phyloP scores from a whole-genome alignment of 2,888 invertebrate genomes.

The Habrosyne pyritoides region DNA sequence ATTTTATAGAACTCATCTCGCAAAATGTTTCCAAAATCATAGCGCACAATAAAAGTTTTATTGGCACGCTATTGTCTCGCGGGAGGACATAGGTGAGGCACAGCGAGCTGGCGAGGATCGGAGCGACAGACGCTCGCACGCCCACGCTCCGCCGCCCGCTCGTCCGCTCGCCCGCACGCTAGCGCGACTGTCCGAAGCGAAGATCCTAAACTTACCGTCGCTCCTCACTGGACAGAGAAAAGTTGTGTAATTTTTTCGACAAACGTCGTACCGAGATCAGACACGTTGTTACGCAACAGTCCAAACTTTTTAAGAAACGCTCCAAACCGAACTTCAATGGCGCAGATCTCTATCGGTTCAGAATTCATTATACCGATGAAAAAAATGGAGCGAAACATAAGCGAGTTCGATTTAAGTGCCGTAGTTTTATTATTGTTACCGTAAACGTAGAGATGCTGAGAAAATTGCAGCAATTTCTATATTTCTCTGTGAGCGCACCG shows the following conservation, averaged over 20 bases:
- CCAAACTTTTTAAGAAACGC: conserved; percentile 34
- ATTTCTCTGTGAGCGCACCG: conserved; percentile 34
- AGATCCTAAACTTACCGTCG: conserved; percentile 38
- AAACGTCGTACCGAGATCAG: conserved; percentile 51
- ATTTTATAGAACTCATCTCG: conserved; percentile 76
- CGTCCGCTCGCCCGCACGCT: conserved; percentile 10
- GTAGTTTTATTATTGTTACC: conserved; percentile 47
- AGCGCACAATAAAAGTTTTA: conserved; percentile 77
- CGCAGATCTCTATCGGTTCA: conserved; percentile 26
- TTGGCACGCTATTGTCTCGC: conserved; percentile 70
- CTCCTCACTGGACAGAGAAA: conserved; percentile 53
- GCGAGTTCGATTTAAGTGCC: conserved; percentile 43
- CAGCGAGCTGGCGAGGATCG: conserved; percentile 27
- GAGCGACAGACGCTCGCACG: conserved; percentile 39
- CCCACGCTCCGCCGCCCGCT: not conserved
- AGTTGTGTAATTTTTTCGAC: conserved; percentile 67
- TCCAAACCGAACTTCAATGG: conserved; percentile 18
- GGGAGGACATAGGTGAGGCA: conserved; percentile 31
- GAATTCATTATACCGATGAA: conserved; percentile 34
- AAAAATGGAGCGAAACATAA: conserved; percentile 33
- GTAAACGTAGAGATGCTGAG: conserved; percentile 40
- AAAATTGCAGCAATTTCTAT: conserved; percentile 54
- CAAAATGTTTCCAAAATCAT: conserved; percentile 77
- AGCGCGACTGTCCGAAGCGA: conserved; percentile 15
- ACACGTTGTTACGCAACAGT: conserved; percentile 33